phyloP scores from a whole-genome alignment of 2,113 vertebrate species.

The Cynopterus brachyotis region DNA sequence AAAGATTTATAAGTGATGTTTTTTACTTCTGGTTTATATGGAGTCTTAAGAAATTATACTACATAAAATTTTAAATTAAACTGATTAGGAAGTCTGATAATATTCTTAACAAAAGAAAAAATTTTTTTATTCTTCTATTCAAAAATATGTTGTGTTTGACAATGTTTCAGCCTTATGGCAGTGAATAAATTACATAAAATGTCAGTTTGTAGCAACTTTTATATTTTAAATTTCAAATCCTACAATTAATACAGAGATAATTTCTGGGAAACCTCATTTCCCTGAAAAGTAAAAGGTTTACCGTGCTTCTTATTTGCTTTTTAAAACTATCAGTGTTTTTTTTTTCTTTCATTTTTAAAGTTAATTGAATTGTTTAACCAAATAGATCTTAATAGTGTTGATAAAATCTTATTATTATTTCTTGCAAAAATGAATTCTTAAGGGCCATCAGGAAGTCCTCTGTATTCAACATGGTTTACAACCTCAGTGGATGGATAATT shows the following conservation, averaged over 20 bases:
- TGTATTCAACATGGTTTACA: neutral
- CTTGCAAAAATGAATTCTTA: slow-evolving; percentile 27
- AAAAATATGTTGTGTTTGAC: neutral
- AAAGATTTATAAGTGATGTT: slow-evolving; percentile 19
- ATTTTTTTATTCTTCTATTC: slow-evolving; percentile 21
- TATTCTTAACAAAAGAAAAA: slow-evolving; percentile 10
- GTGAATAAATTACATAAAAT: slow-evolving; percentile 19
- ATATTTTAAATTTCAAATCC: neutral
- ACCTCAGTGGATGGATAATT: neutral
- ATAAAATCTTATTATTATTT: slow-evolving; percentile 25
- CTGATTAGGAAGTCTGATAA: neutral
- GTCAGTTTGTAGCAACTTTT: neutral
- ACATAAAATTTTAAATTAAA: slow-evolving; percentile 27
- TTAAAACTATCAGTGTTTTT: neutral
- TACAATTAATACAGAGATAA: neutral
- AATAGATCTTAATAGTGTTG: neutral
- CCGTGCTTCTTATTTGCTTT: slow-evolving; percentile 47
- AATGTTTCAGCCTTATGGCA: neutral
- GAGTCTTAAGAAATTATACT: slow-evolving; percentile 6
- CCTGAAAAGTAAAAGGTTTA: neutral
- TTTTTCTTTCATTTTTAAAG: neutral
- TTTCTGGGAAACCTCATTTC: neutral
- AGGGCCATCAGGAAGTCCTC: neutral
- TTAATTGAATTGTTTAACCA: neutral
- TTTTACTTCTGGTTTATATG: slow-evolving; percentile 27